Base-by-base conservation (phyloP, 2,888 invertebrate genomes). In the Cylloceria caligata region DNA sequence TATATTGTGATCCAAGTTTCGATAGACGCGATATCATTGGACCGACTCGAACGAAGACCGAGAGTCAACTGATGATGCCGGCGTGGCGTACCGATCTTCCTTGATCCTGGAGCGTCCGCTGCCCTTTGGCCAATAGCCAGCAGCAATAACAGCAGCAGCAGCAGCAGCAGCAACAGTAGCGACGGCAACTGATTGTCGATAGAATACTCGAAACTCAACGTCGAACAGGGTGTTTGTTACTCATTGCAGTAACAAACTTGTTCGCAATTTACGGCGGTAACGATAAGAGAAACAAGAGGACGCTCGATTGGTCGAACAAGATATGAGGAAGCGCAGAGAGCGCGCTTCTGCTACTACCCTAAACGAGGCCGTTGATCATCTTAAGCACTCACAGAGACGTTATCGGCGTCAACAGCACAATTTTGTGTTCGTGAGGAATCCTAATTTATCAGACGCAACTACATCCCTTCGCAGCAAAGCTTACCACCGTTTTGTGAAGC, bases 81-180 rank as follows among this genome's bases (percentile, higher is more conserved):
- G 21, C 45, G 49, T 42, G 39, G 42, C 71, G 55, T 16, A 24
- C 27, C 11, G 72, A 60, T 52, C 36, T 83, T 84, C 65, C 65
- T 81, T 76, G 75, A 81, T 81, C 75, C 84, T 84, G 85, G 84
- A 85, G 79, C 74, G 74, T 57, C 24, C 76, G 78, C 69, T 77
- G 81, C 81, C 81, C 83, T 83, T 83, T 83, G 83, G 83, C 78
- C 42, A 21, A 3, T 36, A n/a, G 71, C 78, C 84, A 84, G 60
- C 13, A 0, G 7, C 6, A 30, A 1, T 0, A 49, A 5, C 47
- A 49, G 4, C 47, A 49, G 47, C 47, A 52, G 49, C 19, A 49
- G 49, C 49, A 49, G 4, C 47, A 47, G 1, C 47, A 16, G 4
- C 13, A 47, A n/a, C 47, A 16, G 47, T n/a, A 49, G 30, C 1